Conservation (phyloP, 1,140 invertebrate species). For the Capitella teleta region DNA sequence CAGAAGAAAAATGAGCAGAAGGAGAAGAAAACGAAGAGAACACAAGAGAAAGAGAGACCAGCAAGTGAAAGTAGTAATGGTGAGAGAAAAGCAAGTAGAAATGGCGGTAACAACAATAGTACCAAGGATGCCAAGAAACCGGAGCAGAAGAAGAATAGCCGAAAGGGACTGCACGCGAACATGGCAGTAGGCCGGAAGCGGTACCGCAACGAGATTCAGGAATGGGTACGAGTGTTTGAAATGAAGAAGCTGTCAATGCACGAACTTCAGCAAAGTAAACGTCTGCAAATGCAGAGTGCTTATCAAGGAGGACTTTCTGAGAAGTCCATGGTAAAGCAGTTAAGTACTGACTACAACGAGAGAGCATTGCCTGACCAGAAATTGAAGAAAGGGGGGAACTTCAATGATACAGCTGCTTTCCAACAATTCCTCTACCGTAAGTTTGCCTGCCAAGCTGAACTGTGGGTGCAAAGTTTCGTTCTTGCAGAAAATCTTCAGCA, state of each 20-base stretch:
- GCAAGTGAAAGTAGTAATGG: background rate
- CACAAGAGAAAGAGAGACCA: background rate
- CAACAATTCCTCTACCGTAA: too few relatives aligned
- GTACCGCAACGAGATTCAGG: conserved; percentile 4
- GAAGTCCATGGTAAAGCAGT: conserved; percentile 1
- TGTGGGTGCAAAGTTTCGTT: too few relatives aligned
- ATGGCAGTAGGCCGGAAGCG: background rate
- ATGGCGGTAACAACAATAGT: too few relatives aligned
- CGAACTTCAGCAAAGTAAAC: conserved; percentile 7
- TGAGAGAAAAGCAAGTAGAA: background rate
- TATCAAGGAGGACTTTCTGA: conserved; percentile 3
- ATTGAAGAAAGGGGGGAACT: too few relatives aligned
- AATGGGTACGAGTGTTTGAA: conserved; percentile 12
- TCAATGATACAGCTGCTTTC: too few relatives aligned
- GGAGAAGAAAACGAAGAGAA: too few relatives aligned
- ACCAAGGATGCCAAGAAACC: background rate
- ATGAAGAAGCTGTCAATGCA: conserved; percentile 8
- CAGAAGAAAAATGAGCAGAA: too few relatives aligned
- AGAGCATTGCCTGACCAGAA: too few relatives aligned
- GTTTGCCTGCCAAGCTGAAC: too few relatives aligned
- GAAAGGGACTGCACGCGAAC: background rate
- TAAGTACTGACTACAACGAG: conserved; percentile 9
- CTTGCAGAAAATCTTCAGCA: too few relatives aligned
- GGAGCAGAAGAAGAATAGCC: background rate
- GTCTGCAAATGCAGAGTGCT: conserved; percentile 1